Base-by-base conservation (phyloP, 2,113 vertebrate genomes). In the Eleginops maclovinus region DNA sequence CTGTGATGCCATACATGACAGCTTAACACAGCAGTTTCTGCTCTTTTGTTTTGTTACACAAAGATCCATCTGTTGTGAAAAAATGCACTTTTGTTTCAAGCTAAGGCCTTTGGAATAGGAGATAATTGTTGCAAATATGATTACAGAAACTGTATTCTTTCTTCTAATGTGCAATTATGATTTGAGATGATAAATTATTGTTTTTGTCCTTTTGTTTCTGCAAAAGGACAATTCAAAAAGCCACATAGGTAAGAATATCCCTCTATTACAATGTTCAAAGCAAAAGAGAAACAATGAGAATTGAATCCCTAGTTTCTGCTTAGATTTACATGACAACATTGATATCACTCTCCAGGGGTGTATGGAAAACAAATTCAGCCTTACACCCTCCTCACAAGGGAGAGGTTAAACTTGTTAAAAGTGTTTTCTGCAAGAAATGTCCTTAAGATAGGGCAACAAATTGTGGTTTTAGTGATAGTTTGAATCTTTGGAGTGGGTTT, bases 61-160 rank as follows among this genome's bases (percentile, higher is more conserved):
- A 91, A 83, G 70, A 80, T 75, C 82, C 88, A 90, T 88, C 91
- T 91, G 90, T 75, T 72, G 49, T 19, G 9, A 64, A 64, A 75
- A 67, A 26, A 62, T 19, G 31, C 8, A 51, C 15, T 8, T 54
- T 75, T 65, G 19, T 59, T 22, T 22, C 61, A 43, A 26, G 24
- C 16, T 63, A 15, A 44, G 4, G 14, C 46, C n/a, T 75, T 36
- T 19, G 15, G 8, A 75, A 58, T 31, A 46, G 26, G 19, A 67
- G 11, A 3, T 24, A 16, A 67, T 2, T 76, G 26, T 61, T 47
- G 28, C 10, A 80, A 81, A 75, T 55, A 15, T 59, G 51, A 71
- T 63, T 43, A 63, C 14, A 62, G 21, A 21, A 50, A 28, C 22
- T 75, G 21, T 15, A 1, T 9, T 54, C 65, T 50, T 56, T 65